Conservation (phyloP, 2,888 invertebrate genomes). For the Melitaea athalia region DNA sequence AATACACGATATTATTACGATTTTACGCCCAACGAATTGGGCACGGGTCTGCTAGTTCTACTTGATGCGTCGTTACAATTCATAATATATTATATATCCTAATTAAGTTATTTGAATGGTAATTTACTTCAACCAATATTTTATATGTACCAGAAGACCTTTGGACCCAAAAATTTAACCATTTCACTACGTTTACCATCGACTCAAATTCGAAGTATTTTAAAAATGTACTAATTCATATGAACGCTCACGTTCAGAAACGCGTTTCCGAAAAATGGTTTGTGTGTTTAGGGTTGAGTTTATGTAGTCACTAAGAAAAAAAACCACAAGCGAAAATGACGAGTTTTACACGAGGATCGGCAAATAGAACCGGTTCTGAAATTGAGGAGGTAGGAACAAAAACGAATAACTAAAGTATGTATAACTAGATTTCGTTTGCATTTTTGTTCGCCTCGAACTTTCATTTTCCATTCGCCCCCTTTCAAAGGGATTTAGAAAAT, state of each 20-base stretch:
- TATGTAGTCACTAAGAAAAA: background rate
- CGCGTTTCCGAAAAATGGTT: background rate
- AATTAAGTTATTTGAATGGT: no score
- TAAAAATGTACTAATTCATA: constrained; percentile 5
- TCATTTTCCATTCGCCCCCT: no score
- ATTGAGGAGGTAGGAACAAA: background rate
- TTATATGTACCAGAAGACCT: background rate
- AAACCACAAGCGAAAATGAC: background rate
- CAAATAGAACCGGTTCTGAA: background rate
- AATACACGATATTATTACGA: no score
- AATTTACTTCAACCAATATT: no score
- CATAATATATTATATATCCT: no score
- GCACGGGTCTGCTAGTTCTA: no score
- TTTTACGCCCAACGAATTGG: no score
- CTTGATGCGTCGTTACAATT: no score
- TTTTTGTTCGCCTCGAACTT: no score
- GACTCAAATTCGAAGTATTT: constrained; percentile 1
- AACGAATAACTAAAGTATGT: no score
- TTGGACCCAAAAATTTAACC: background rate
- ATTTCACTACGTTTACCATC: background rate
- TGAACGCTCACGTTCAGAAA: constrained; percentile 5
- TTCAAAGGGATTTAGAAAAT: no score
- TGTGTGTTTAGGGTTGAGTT: constrained; percentile 1
- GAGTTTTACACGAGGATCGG: background rate
- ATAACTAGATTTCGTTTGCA: no score